Evolutionary conservation across 1,140 invertebrate species (phyloP).

Genomic region (Megalopta genalis): DNA sequence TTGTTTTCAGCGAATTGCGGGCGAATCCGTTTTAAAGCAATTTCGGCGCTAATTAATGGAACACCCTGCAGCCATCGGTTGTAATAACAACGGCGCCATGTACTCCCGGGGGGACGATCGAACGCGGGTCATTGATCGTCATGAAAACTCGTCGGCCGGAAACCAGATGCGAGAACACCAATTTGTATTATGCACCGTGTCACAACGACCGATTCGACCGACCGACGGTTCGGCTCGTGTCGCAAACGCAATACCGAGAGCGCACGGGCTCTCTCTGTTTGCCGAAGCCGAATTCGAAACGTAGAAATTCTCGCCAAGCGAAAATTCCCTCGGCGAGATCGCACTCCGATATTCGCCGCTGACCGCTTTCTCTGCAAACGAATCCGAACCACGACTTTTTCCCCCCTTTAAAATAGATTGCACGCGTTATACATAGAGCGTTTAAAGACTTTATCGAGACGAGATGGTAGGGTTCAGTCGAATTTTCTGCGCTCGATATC

Average conservation of each 20-base stretch:
- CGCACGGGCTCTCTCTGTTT: constrained; percentile 24
- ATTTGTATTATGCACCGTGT: constrained; percentile 49
- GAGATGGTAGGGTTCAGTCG: too few species aligned
- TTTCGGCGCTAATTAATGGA: constrained; percentile 39
- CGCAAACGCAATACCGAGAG: constrained; percentile 1
- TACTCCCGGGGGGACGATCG: constrained; percentile 11
- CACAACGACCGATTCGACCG: constrained; percentile 7
- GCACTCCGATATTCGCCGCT: background rate
- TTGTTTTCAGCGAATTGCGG: constrained; percentile 24
- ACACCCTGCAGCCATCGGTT: constrained; percentile 16
- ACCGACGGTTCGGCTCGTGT: too few species aligned
- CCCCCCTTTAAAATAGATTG: too few species aligned
- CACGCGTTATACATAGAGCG: too few species aligned
- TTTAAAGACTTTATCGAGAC: too few species aligned
- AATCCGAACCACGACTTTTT: too few species aligned
- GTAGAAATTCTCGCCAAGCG: constrained; percentile 6
- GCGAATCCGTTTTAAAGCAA: constrained; percentile 35
- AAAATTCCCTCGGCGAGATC: background rate
- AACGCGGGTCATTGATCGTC: constrained; percentile 39
- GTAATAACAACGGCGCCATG: constrained; percentile 35
- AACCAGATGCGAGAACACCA: constrained; percentile 45
- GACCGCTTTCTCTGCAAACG: background rate
- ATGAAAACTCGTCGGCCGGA: constrained; percentile 31
- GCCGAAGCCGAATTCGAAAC: constrained; percentile 19
- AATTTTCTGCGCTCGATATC: too few species aligned